phyloP scores from a whole-genome alignment of 2,797 vertebrate species.

The Carapus acus region DNA sequence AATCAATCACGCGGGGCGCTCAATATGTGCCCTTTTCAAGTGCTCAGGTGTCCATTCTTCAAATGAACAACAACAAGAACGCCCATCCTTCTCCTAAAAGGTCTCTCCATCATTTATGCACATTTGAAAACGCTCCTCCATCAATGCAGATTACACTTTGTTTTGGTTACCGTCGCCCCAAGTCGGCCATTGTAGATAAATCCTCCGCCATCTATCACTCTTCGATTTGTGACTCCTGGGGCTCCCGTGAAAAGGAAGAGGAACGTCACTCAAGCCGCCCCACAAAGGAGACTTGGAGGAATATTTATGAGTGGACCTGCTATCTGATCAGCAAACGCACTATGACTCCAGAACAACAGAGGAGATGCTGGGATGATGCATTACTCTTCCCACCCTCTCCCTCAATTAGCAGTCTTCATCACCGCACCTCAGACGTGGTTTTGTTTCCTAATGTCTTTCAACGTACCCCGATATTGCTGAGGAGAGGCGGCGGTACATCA shows the following conservation, averaged over 20 bases:
- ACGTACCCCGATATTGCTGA: no score
- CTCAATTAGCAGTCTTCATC: no score
- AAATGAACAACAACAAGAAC: constrained; percentile 4
- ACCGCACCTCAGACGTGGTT: no score
- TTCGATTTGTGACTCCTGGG: constrained; percentile 53
- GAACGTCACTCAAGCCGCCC: constrained; percentile 55
- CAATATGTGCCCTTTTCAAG: constrained; percentile 14
- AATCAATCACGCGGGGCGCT: constrained; percentile 14
- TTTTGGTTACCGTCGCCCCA: constrained; percentile 34
- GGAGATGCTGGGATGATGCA: no score
- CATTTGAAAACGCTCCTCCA: constrained; percentile 29
- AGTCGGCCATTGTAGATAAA: constrained; percentile 48
- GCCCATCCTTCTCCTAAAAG: constrained; percentile 12
- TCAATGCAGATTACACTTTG: constrained; percentile 34
- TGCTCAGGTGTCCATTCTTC: constrained; percentile 18
- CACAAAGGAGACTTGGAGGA: constrained; percentile 66
- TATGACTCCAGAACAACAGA: constrained; percentile 46
- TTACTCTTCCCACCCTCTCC: no score
- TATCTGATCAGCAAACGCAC: constrained; percentile 58
- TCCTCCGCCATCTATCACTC: constrained; percentile 41
- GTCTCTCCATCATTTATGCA: constrained; percentile 20
- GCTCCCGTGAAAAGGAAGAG: constrained; percentile 49
- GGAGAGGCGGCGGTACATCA: no score
- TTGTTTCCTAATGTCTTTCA: no score
- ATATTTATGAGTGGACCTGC: constrained; percentile 61